Percentiles rank a stretch among this genome's conserved stretches.
Conservation (phyloP, 2,113 vertebrate species). For the Grallaria varia region DNA sequence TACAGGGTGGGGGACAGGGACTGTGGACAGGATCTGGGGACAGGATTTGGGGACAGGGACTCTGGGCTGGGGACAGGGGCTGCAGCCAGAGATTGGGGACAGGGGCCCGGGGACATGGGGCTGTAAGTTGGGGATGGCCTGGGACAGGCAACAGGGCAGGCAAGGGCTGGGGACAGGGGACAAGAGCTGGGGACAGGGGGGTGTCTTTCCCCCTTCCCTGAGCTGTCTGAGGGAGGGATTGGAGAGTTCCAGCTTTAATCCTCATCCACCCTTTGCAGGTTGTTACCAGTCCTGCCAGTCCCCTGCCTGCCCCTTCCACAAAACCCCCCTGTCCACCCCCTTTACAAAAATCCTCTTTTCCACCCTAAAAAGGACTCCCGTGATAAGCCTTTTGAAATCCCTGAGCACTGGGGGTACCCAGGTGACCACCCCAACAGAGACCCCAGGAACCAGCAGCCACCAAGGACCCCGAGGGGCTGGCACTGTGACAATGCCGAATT, state of each 20-base stretch:
- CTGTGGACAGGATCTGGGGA: too few relatives aligned
- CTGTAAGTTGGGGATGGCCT: too few relatives aligned
- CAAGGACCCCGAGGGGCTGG: not conserved
- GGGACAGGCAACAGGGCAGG: too few relatives aligned
- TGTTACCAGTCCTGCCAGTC: not conserved
- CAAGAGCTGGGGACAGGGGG: not conserved
- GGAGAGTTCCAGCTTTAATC: not conserved
- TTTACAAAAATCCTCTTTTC: too few relatives aligned
- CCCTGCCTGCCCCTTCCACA: not conserved
- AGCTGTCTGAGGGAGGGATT: not conserved
- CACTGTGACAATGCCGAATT: not conserved
- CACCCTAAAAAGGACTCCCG: not conserved
- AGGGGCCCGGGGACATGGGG: too few relatives aligned
- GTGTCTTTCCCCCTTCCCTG: not conserved
- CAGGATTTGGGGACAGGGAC: too few relatives aligned
- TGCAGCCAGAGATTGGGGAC: too few relatives aligned
- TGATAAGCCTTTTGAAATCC: not conserved
- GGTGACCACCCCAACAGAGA: not conserved
- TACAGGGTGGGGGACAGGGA: too few relatives aligned
- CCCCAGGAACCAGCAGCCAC: accelerated
- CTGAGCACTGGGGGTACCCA: not conserved
- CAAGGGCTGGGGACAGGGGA: too few relatives aligned
- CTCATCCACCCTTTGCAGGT: not conserved
- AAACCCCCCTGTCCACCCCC: not conserved
- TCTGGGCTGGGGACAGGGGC: too few relatives aligned